phyloP scores from a whole-genome alignment of 2,888 invertebrate genomes.

The Zeuzera pyrina region DNA sequence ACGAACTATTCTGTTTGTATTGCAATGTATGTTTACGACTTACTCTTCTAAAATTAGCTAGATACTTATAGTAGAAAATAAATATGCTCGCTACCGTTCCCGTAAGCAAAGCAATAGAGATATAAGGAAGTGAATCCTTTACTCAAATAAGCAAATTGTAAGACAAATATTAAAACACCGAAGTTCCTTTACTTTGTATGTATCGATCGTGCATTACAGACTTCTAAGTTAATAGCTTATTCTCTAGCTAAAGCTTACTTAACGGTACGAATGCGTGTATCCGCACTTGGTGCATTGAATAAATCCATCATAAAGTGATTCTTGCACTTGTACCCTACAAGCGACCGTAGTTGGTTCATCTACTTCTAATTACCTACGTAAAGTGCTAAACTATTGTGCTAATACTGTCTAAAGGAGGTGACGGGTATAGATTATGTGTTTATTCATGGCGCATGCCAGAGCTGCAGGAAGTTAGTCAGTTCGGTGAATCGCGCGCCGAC shows the following conservation, averaged over 20 bases:
- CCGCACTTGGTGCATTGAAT: too few relatives aligned
- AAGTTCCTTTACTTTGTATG: slow-evolving; percentile 43
- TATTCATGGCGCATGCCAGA: slow-evolving; percentile 51
- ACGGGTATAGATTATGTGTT: slow-evolving; percentile 36
- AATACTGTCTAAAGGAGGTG: slow-evolving; percentile 21
- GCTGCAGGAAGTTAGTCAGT: slow-evolving; percentile 52
- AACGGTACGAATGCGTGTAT: too few relatives aligned
- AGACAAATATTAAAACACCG: slow-evolving; percentile 53
- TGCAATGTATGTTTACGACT: too few relatives aligned
- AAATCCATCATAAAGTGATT: too few relatives aligned
- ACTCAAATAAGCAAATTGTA: slow-evolving; percentile 62
- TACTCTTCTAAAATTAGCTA: too few relatives aligned
- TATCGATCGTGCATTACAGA: slow-evolving; percentile 32
- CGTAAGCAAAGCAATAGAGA: slow-evolving; percentile 37
- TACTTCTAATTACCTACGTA: too few relatives aligned
- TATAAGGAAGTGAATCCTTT: slow-evolving; percentile 57
- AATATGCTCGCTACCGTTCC: slow-evolving; percentile 25
- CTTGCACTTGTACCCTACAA: too few relatives aligned
- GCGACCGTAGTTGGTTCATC: too few relatives aligned
- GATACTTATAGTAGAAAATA: slow-evolving; percentile 26
- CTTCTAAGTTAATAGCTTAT: slow-evolving; percentile 32
- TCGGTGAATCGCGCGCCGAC: slow-evolving; percentile 3
- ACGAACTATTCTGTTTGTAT: too few relatives aligned
- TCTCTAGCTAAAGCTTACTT: slow-evolving; percentile 42
- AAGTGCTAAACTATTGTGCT: neutral